Percentiles rank a stretch among this genome's conserved stretches.
Conservation (phyloP, 2,797 vertebrate genomes). For the Aselliscus stoliczkanus region DNA sequence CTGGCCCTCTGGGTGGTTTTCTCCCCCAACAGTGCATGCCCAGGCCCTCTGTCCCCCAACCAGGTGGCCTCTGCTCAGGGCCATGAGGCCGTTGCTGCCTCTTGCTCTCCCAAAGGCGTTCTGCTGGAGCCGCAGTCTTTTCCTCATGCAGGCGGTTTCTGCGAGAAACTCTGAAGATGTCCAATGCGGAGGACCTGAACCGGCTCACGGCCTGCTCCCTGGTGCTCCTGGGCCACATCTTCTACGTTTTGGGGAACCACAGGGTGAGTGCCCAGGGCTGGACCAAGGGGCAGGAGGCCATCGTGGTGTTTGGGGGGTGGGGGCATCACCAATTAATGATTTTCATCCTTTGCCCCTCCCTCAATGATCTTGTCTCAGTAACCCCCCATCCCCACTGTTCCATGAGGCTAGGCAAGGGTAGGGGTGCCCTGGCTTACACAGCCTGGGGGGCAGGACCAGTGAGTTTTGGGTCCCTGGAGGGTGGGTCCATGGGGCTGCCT, state of each 20-base stretch:
- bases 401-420: neutral
- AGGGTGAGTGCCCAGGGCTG: slow-evolving; percentile 83
- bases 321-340: neutral
- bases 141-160: slow-evolving; percentile 88
- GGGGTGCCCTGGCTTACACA: neutral
- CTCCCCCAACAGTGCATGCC: neutral
- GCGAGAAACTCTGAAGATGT: slow-evolving; percentile 98
- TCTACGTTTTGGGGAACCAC: slow-evolving; percentile 97
- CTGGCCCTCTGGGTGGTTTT: neutral
- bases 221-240: slow-evolving; percentile 97
- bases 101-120: neutral
- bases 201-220: slow-evolving; percentile 96
- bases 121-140: neutral
- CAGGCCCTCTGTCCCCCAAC: neutral
- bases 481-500: neutral
- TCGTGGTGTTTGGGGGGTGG: neutral
- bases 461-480: neutral
- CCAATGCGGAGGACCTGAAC: slow-evolving; percentile 97
- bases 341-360: neutral
- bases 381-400: neutral
- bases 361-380: neutral
- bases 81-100: neutral
- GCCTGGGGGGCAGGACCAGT: neutral
- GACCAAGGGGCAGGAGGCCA: neutral
- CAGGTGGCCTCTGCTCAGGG: neutral